Base-by-base conservation (phyloP, 2,797 vertebrate species). In the Chelonia mydas region DNA sequence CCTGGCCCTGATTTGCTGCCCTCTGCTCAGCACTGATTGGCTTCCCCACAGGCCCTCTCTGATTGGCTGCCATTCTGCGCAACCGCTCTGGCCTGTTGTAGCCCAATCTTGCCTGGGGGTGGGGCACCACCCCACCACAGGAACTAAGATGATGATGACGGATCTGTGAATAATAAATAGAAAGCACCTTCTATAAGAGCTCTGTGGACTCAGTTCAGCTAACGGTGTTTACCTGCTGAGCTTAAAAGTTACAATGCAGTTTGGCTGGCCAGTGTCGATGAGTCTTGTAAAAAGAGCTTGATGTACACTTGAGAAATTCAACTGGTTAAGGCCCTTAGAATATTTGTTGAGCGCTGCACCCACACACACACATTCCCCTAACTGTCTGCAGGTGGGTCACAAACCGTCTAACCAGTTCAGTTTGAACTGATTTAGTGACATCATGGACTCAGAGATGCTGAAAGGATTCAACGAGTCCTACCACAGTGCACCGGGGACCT, bases 321-420 rank as follows among this genome's bases (percentile, higher is more conserved):
- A n/a, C 31, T 19, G 7, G 61, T n/a, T n/a, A n/a, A 65, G 61
- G 33, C 33, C 61, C 31, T 16, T 65, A 19, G 61, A 65, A 17
- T n/a, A 65, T n/a, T n/a, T 33, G 59, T 33, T 65, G n/a, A 65
- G 7, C 61, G n/a, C 7, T 17, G 33, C 7, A 15, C 13, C 15
- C 59, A n/a, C 59, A 33, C 13, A 19, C 61, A 19, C 33, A 65
- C 10, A n/a, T 15, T 65, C 61, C 55, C 55, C 27, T 57, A 6
- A 28, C 55, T n/a, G 61, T 19, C 61, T n/a, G n/a, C 61, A 19
- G 15, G 16, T 65, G 16, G 3, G 16, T 86, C 47, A 57, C 13
- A 23, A 54, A 54, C 5, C 31, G 11, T 9, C 68, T 93, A 90
- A 33, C 92, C 95, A 95, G 76, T 50, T 94, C 89, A 33, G 85